phyloP scores from a whole-genome alignment of 1,140 invertebrate species.

The Musca domestica region DNA sequence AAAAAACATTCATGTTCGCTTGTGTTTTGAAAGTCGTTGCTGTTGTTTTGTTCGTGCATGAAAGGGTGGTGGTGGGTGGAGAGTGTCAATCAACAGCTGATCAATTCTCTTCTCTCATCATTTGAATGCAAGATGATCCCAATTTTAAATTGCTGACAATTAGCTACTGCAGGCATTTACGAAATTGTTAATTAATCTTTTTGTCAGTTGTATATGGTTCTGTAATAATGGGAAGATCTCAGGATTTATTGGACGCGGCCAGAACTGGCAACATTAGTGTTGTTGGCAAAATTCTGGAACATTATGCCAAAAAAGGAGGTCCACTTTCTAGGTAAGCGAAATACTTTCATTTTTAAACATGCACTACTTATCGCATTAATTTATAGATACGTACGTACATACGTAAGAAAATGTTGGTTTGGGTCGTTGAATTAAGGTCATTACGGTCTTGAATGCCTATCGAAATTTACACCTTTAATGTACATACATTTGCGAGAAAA shows the following conservation, averaged over 20 bases:
- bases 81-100: not conserved
- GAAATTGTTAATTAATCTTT: too few species aligned
- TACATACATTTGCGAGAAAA: too few species aligned
- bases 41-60: not conserved
- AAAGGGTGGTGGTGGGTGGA: not conserved
- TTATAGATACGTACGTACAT: too few species aligned
- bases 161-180: too few species aligned
- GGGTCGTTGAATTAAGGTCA: too few species aligned
- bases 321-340: slow-evolving; percentile 80
- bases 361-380: too few species aligned
- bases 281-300: slow-evolving; percentile 86
- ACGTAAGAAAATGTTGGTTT: too few species aligned
- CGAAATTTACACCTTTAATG: too few species aligned
- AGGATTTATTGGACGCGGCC: slow-evolving; percentile 91
- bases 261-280: slow-evolving; percentile 82
- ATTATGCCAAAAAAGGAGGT: slow-evolving; percentile 85
- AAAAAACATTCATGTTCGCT: too few species aligned
- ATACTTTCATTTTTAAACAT: slow-evolving; percentile 5
- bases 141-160: not conserved
- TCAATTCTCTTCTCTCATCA: not conserved
- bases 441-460: too few species aligned
- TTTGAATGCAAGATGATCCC: slow-evolving; percentile 10
- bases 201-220: too few species aligned
- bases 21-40: not conserved
- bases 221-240: slow-evolving; percentile 59